Evolutionary conservation across 2,113 vertebrate genomes (phyloP), one percentile per base, ranked within the genome.

Genomic region (Erinaceus europaeus): DNA sequence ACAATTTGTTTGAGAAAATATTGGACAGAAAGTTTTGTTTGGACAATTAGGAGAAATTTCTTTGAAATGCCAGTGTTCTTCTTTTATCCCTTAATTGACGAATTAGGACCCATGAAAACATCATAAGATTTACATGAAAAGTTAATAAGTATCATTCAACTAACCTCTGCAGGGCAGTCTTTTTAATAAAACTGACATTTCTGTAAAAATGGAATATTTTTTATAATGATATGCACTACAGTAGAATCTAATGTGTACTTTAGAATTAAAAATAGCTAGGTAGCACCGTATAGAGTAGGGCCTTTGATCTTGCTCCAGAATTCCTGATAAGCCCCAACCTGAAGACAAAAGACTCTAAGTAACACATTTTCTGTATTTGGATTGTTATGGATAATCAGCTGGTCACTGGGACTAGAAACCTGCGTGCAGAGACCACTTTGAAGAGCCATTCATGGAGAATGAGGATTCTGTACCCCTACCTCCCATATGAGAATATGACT

Each of bases 161-260:
- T 94, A 89, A 81, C 57, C 46, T 93, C 86, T 95, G 86, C 61
- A 87, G 80, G 89, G 84, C 80, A 84, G 38, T 91, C 69, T 91
- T 90, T 94, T 93, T 87, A 92, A 93, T 95, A 93, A 93, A 91
- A 92, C 64, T 91, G 44, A 23, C 44, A 88, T 94, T 95, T 94
- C 48, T 86, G 21, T 90, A 84, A 91, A 90, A 92, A 62, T 84
- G 68, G 46, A 76, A 46, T 84, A 90, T 90, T 57, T 91, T 90
- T 77, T 74, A 20, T 86, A 95, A 89, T 95, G 77, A 83, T 88
- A 86, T 88, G 46, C 84, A 71, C 48, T 53, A 86, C 86, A 88
- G 74, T 72, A 84, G 90, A 86, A 89, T 92, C 84, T 93, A 91
- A 90, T 91, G 69, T 89, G 93, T 78, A 84, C 62, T 92, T 91